Conservation (phyloP, 2,888 invertebrate species). For the Yponomeuta cagnagella region DNA sequence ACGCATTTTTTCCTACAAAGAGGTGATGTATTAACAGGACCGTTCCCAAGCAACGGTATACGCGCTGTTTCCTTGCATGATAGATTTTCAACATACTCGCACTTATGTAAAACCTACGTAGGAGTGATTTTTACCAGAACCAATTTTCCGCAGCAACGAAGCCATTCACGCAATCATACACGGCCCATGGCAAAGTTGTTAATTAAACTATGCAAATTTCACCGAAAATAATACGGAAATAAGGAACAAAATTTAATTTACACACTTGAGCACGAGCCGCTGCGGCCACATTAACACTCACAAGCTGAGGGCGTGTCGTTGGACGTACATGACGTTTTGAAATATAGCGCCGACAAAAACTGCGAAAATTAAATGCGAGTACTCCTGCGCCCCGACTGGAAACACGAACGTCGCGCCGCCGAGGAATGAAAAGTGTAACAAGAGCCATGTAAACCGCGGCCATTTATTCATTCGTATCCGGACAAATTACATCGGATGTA, state of each 20-base stretch:
- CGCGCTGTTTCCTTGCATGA: background rate
- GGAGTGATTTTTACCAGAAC: background rate
- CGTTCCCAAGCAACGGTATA: slow-evolving; percentile 2
- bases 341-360: background rate
- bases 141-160: background rate
- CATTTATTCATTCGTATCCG: slow-evolving; percentile 60
- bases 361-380: background rate
- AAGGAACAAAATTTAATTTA: background rate
- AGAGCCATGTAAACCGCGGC: slow-evolving; percentile 1
- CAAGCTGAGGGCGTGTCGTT: background rate
- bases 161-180: background rate
- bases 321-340: background rate
- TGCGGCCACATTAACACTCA: background rate
- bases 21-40: slow-evolving; percentile 56
- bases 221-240: background rate
- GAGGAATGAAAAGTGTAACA: background rate
- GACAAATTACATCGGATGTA: slow-evolving; percentile 65
- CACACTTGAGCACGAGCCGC: background rate
- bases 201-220: slow-evolving; percentile 1
- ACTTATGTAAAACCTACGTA: too few species aligned
- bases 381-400: background rate
- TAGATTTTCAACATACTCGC: background rate
- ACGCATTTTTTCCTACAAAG: slow-evolving; percentile 64
- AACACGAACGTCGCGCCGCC: background rate
- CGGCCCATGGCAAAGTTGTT: background rate